Evolutionary conservation across 2,113 vertebrate genomes (phyloP).

Genomic region (Euleptes europaea): DNA sequence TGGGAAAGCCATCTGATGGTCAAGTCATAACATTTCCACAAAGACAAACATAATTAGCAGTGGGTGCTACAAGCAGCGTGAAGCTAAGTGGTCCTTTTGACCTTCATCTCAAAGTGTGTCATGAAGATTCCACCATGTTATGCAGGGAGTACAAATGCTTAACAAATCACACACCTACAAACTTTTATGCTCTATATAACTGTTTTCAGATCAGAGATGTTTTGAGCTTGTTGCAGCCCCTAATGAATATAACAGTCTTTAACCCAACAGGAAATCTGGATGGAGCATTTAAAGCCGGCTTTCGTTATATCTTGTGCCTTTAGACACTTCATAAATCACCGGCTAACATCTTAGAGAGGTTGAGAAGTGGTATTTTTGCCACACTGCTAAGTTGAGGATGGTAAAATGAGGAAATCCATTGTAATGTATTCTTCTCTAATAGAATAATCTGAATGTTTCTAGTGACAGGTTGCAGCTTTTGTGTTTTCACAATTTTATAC

Average conservation of each 20-base stretch:
- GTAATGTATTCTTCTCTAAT: conserved; percentile 11
- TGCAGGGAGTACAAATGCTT: conserved; percentile 65
- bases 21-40: conserved; percentile 59
- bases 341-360: conserved; percentile 70
- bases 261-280: conserved; percentile 76
- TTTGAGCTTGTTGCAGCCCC: conserved; percentile 66
- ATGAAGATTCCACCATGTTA: conserved; percentile 61
- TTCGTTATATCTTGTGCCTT: conserved; percentile 75
- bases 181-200: conserved; percentile 56
- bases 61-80: conserved; percentile 70
- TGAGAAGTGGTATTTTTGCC: conserved; percentile 48
- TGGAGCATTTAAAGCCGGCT: conserved; percentile 74
- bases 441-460: conserved; percentile 8
- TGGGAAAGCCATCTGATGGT: conserved; percentile 74
- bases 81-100: conserved; percentile 58
- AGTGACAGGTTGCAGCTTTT: background rate
- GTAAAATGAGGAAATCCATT: background rate
- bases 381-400: conserved; percentile 51
- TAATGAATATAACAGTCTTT: conserved; percentile 82
- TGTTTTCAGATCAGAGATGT: conserved; percentile 33
- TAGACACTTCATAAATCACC: conserved; percentile 81
- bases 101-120: conserved; percentile 61
- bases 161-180: conserved; percentile 62
- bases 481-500: conserved; percentile 28
- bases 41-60: conserved; percentile 76